phyloP scores from a whole-genome alignment of 2,797 vertebrate genomes.

The Yasuhikotakia modesta region DNA sequence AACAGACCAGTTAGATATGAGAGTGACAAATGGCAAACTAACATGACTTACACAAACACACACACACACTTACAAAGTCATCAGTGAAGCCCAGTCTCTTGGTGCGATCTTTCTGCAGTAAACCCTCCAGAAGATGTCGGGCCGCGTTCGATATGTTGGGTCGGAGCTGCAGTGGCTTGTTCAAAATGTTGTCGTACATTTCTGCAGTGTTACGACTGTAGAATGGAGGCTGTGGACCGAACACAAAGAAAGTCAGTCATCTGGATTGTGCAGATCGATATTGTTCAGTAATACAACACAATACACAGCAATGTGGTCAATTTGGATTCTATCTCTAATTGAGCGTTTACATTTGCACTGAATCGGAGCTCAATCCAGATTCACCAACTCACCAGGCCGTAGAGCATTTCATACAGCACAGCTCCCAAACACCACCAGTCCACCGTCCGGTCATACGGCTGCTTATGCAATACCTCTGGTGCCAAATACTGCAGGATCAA shows the following conservation, averaged over 20 bases:
- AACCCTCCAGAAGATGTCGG: constrained; percentile 90
- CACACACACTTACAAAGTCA: constrained; percentile 89
- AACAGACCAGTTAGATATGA: neutral
- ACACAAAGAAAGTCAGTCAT: neutral
- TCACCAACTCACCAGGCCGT: constrained; percentile 88
- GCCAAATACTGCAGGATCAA: constrained; percentile 87
- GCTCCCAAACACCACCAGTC: constrained; percentile 99
- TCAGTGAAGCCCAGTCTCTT: constrained; percentile 92
- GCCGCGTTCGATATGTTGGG: constrained; percentile 98
- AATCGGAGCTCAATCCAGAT: no score
- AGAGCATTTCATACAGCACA: constrained; percentile 97
- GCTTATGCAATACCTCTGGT: constrained; percentile 97
- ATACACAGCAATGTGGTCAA: no score
- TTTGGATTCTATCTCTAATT: no score
- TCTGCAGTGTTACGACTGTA: constrained; percentile 98
- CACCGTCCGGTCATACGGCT: constrained; percentile 95
- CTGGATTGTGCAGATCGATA: neutral
- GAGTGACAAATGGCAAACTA: neutral
- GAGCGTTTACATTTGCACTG: no score
- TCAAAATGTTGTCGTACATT: constrained; percentile 99
- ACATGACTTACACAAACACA: neutral
- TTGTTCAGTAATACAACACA: neutral
- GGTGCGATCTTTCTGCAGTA: constrained; percentile 94
- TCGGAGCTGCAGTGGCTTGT: constrained; percentile 96
- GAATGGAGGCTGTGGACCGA: constrained; percentile 87